Base-by-base conservation (phyloP, 2,888 invertebrate genomes). In the Leptopterna dolabrata region DNA sequence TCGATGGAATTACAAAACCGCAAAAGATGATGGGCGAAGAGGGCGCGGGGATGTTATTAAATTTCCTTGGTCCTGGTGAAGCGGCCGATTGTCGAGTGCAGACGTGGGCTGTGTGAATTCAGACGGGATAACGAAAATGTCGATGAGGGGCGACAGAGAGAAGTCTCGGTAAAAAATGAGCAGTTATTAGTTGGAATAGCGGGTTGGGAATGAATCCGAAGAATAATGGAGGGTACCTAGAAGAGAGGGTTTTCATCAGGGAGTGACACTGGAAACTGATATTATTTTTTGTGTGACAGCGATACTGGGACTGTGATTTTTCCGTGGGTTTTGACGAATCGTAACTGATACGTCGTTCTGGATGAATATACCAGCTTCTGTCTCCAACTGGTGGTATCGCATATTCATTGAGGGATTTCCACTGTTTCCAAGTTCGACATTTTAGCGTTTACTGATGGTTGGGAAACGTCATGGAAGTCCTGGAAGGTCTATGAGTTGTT, bases 1-100 rank as follows among this genome's bases (percentile, higher is more conserved):
- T 63, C 24, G 24, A 71, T 11, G 71, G 84, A 84, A 84, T 84
- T 84, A 71, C 71, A 71, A 84, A 84, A 84, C 84, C 84, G 30
- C 84, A 71, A 47, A 41, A 47, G 80, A 51, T 16, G 51, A 45
- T 45, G 51, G 51, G 4, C 6, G 0, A 19, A 51, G 80, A 19
- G 51, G 27, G 80, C 9, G 45, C 47, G 51, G 14, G 47, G n/a
- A 51, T 16, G 80, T 80, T 80, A 80, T 80, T 80, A 80, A 80
- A 80, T 80, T 47, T 80, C 45, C 47, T 45, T 24, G 51, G 51
- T n/a, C n/a, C 16, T 51, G 6, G 2, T 11, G 51, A n/a, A 51
- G 16, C 14, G 51, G 51, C n/a, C n/a, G 16, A 47, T 13, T n/a
- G n/a, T n/a, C n/a, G 47, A 13, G 51, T 9, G n/a, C 51, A 51